These are phyloP conservation scores for Tenthredo notha DNA, from an alignment of 2,888 invertebrate genomes.

Conservation along the genomic window DNA sequence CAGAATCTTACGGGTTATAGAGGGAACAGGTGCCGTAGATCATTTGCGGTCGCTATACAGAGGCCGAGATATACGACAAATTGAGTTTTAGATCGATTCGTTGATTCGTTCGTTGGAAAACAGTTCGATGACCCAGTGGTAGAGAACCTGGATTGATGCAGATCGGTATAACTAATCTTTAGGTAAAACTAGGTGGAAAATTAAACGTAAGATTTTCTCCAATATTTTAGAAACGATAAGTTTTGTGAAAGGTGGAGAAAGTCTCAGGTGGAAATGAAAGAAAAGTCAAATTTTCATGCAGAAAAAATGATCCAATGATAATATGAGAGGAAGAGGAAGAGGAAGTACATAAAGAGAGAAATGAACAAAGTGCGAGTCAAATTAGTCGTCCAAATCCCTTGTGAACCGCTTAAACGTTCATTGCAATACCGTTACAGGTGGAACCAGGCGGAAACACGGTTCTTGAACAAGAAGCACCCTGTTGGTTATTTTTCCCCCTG, in stretches of 20 bases:
- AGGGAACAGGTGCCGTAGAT: conserved; percentile 3
- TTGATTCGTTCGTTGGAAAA: background rate
- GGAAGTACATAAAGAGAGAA: background rate
- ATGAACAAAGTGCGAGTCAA: background rate
- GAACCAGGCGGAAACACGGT: conserved; percentile 73
- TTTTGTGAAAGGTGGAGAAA: background rate
- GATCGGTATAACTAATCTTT: background rate
- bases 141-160: background rate
- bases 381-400: conserved; percentile 31
- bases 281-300: background rate
- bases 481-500: background rate
- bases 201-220: background rate
- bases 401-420: conserved; percentile 60
- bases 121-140: background rate
- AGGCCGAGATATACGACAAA: conserved; percentile 1
- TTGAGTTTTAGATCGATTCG: conserved; percentile 24
- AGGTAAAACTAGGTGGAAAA: background rate
- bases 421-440: conserved; percentile 72
- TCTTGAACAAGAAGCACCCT: conserved; percentile 69
- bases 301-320: background rate
- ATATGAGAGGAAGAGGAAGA: background rate
- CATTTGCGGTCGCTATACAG: conserved; percentile 14
- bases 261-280: background rate
- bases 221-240: background rate
- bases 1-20: background rate